These are phyloP conservation scores for Zingel zingel DNA, from an alignment of 2,113 vertebrate species.

Conservation along the genomic window DNA sequence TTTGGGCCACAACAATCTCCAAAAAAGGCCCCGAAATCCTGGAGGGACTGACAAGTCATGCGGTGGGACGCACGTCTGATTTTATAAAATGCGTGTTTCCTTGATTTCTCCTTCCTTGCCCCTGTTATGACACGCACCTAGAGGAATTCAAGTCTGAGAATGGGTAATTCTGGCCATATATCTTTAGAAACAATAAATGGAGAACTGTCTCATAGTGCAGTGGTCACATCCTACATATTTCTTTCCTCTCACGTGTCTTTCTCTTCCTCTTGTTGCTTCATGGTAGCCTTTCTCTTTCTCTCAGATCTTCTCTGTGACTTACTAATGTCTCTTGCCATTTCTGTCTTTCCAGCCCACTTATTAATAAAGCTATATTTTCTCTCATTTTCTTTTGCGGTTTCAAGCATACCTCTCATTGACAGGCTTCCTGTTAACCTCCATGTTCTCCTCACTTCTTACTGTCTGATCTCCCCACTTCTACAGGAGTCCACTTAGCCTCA, in stretches of 20 bases:
- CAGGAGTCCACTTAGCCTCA: conserved; percentile 85
- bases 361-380: conserved; percentile 9
- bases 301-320: neutral
- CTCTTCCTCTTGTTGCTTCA: conserved; percentile 2
- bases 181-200: neutral
- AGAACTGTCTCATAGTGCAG: neutral
- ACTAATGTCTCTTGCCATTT: neutral
- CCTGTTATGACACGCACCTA: neutral
- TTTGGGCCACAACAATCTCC: too few species aligned
- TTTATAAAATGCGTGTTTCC: neutral
- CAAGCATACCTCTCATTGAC: conserved; percentile 45
- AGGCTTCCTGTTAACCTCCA: conserved; percentile 49
- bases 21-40: too few species aligned
- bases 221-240: conserved; percentile 38
- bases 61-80: neutral
- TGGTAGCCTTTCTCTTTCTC: neutral
- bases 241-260: conserved; percentile 12
- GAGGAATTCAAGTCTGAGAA: neutral
- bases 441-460: conserved; percentile 63
- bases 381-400: conserved; percentile 29
- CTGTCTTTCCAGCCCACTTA: neutral
- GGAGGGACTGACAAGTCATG: too few species aligned
- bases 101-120: neutral
- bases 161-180: neutral
- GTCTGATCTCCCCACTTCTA: conserved; percentile 75